phyloP scores from a whole-genome alignment of 1,140 invertebrate genomes.

The Bombus picipes region DNA sequence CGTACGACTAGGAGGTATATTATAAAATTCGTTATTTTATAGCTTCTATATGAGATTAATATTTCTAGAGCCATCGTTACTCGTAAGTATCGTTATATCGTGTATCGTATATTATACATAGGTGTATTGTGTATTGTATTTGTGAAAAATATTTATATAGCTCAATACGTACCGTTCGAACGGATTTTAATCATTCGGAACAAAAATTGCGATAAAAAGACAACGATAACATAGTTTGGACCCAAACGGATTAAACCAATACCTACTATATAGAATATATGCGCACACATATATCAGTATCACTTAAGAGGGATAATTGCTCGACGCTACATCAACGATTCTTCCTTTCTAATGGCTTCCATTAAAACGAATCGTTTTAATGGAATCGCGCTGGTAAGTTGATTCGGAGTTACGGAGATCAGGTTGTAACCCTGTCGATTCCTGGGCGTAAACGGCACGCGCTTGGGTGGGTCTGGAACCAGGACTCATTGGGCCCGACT shows the following conservation, averaged over 20 bases:
- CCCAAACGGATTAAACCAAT: too few relatives aligned
- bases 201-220: not conserved
- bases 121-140: too few relatives aligned
- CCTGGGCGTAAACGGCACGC: slow-evolving; percentile 81
- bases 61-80: not conserved
- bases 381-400: not conserved
- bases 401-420: slow-evolving; percentile 52
- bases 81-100: too few relatives aligned
- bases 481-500: slow-evolving; percentile 61
- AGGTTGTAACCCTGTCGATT: slow-evolving; percentile 62
- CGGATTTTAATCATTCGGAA: not conserved
- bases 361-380: not conserved
- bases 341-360: not conserved
- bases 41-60: not conserved
- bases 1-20: not conserved
- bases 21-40: not conserved
- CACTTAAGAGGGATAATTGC: not conserved
- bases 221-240: too few relatives aligned
- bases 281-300: too few relatives aligned
- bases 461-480: slow-evolving; percentile 77
- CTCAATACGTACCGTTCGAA: not conserved
- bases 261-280: too few relatives aligned
- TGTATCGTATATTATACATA: too few relatives aligned
- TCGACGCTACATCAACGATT: not conserved
- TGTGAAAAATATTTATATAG: too few relatives aligned